Evolutionary conservation across 1,140 invertebrate genomes (phyloP).

Genomic region (Drosophila serrata): DNA sequence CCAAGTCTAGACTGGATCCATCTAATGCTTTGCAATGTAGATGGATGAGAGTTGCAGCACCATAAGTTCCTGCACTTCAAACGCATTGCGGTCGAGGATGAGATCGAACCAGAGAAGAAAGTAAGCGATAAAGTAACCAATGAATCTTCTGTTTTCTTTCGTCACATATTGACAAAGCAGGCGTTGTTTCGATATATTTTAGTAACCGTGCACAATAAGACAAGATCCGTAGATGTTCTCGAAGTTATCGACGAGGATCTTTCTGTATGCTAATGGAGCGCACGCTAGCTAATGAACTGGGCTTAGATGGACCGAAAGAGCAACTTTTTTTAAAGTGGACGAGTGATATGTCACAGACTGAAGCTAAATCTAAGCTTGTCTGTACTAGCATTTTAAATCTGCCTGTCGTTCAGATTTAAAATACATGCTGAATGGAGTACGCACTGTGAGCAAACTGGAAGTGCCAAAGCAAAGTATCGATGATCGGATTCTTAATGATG

Average conservation of each 20-base stretch:
- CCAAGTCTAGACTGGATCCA: background rate
- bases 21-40: background rate
- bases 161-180: background rate
- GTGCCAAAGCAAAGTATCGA: too few species aligned
- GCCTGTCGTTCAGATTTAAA: background rate
- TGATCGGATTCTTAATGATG: too few species aligned
- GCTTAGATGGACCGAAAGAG: background rate
- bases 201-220: background rate
- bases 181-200: background rate
- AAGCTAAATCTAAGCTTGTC: background rate
- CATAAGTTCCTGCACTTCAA: background rate
- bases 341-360: background rate
- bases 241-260: background rate
- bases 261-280: background rate
- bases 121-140: background rate
- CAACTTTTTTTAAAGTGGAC: background rate
- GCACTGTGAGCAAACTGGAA: background rate
- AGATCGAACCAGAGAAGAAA: background rate
- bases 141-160: background rate
- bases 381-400: background rate
- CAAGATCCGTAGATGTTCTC: background rate
- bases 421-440: background rate
- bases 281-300: background rate
- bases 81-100: background rate
- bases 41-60: background rate